Evolutionary conservation across 2,797 vertebrate genomes (phyloP).

Genomic region (Lepidocolaptes lacrymiger): DNA sequence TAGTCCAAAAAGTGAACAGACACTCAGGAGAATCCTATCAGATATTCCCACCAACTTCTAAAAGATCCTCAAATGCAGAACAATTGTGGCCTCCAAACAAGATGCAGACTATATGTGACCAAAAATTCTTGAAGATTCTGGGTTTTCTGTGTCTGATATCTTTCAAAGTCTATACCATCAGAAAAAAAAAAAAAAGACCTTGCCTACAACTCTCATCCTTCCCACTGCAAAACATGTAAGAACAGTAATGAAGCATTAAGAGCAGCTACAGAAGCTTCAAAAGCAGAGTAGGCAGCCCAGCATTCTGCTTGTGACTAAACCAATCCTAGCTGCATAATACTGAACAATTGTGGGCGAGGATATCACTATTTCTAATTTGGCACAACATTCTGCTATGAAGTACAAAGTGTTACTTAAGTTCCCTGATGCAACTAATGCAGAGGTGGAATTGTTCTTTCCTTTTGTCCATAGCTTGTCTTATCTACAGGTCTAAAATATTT

Average conservation of each 20-base stretch:
- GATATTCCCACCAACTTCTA: not conserved
- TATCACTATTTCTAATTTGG: slow-evolving; percentile 57
- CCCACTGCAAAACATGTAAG: not conserved
- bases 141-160: not conserved
- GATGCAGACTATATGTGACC: not conserved
- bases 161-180: not conserved
- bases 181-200: not conserved
- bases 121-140: not conserved
- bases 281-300: slow-evolving; percentile 35
- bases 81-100: not conserved
- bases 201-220: not conserved
- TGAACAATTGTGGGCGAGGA: slow-evolving; percentile 46
- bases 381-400: slow-evolving; percentile 43
- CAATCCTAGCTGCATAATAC: not conserved
- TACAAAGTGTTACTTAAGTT: slow-evolving; percentile 44
- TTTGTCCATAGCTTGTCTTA: not conserved
- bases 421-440: slow-evolving; percentile 46
- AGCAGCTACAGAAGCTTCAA: not conserved
- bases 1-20: not conserved
- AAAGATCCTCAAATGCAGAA: not conserved
- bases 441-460: slow-evolving; percentile 40
- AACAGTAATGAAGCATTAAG: not conserved
- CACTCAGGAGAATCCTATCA: not conserved
- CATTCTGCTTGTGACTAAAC: slow-evolving; percentile 44
- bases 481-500: not conserved